Evolutionary conservation across 2,797 vertebrate species (phyloP), one percentile per base, ranked within the genome.

Genomic region (Trachops cirrhosus): DNA sequence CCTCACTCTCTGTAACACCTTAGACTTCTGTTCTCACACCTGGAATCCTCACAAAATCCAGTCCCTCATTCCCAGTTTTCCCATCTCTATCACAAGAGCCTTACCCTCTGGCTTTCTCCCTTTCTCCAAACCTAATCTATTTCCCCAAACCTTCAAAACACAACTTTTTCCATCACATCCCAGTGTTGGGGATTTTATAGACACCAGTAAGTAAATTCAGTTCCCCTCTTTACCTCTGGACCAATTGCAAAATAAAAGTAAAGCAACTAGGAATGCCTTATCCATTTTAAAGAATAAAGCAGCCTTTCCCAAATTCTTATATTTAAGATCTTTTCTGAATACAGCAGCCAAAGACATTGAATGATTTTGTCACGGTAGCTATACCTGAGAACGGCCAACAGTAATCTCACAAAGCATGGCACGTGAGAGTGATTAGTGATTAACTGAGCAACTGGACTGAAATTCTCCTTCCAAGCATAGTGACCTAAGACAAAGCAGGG

Each of bases 261-360:
- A 75, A 86, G 48, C 26, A 59, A 9, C 22, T 74, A 44, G 12
- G 6, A 48, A 9, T 12, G 34, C 4, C 44, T 71, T 26, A 6
- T 57, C 29, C 39, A 26, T 50, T 77, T 59, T 26, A 80, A 85
- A 79, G 6, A 24, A 48, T 52, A 94, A 71, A 75, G 18, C 32
- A 74, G 34, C 18, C 34, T 70, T 95, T 85, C 26, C 44, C 44
- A 75, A 77, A 64, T 48, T 71, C 37, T 64, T 71, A 48, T 29
- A 54, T 41, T 94, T 86, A 80, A 74, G 48, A 64, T 50, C 7
- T 90, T 93, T 87, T 68, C 70, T 84, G 75, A 95, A 78, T 73
- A 67, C 52, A 50, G 8, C 19, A 19, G 10, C 64, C 88, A 88
- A 79, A 86, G 73, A 92, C 19, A 70, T 70, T 37, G 50, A 64